These are phyloP conservation scores for Cephalopachus bancanus DNA, from an alignment of 2,797 vertebrate species.

Conservation along the genomic window DNA sequence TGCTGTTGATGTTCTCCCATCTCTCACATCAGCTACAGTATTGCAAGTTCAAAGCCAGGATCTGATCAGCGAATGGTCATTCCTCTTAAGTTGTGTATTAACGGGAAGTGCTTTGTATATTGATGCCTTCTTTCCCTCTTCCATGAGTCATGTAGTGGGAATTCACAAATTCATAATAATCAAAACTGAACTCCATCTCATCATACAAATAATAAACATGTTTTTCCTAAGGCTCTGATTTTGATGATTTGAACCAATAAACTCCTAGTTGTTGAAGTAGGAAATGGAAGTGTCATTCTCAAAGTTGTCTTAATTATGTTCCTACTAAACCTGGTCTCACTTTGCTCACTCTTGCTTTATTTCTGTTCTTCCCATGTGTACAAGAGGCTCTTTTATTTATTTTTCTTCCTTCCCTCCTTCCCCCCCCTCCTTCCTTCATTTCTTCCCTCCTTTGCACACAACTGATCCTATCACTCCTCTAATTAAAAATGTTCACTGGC, in stretches of 20 bases:
- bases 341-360: slow-evolving; percentile 24
- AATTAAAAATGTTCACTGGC: slow-evolving; percentile 46
- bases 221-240: not conserved
- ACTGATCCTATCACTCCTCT: not conserved
- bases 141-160: not conserved
- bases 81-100: not conserved
- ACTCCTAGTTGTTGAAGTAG: not conserved
- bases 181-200: not conserved
- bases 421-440: not conserved
- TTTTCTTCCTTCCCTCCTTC: not conserved
- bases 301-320: slow-evolving; percentile 1
- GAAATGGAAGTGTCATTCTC: not conserved
- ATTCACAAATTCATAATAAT: not conserved
- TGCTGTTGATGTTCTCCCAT: not conserved
- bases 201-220: not conserved
- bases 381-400: not conserved
- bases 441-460: not conserved
- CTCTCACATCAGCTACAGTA: not conserved
- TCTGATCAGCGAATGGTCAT: not conserved
- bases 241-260: slow-evolving; percentile 2
- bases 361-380: slow-evolving; percentile 9
- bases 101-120: not conserved
- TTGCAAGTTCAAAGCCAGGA: not conserved
- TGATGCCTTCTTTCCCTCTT: not conserved
- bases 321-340: not conserved